Conservation (phyloP, 1,140 invertebrate genomes). For the Trachelipus rathkii region DNA sequence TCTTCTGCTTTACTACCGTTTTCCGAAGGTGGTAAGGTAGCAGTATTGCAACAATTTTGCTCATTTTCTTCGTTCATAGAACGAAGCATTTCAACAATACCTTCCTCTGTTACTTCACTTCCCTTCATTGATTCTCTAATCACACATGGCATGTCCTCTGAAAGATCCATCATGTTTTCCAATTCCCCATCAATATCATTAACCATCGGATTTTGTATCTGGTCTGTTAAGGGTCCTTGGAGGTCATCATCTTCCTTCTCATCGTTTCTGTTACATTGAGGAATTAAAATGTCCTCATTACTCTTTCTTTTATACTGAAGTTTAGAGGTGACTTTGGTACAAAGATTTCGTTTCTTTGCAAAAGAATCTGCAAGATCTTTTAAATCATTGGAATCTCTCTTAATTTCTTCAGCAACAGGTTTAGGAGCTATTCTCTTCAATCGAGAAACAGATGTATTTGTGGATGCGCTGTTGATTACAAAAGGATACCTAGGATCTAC, state of each 20-base stretch:
- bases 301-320: not conserved
- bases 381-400: too few species aligned
- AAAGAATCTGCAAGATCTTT: not conserved
- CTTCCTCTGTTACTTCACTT: not conserved
- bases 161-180: not conserved
- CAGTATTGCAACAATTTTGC: not conserved
- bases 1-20: too few species aligned
- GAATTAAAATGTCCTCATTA: not conserved
- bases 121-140: not conserved
- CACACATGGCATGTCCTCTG: not conserved
- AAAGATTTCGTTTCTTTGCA: not conserved
- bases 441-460: not conserved
- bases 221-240: not conserved
- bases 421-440: not conserved
- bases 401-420: not conserved
- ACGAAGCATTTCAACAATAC: not conserved
- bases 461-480: not conserved
- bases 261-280: not conserved
- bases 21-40: too few species aligned
- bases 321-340: not conserved
- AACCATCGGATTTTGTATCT: not conserved
- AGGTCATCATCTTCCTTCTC: not conserved
- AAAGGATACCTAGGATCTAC: not conserved
- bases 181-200: not conserved
- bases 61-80: not conserved